Conservation (phyloP, 2,113 vertebrate species). For the Oreochromis niloticus region DNA sequence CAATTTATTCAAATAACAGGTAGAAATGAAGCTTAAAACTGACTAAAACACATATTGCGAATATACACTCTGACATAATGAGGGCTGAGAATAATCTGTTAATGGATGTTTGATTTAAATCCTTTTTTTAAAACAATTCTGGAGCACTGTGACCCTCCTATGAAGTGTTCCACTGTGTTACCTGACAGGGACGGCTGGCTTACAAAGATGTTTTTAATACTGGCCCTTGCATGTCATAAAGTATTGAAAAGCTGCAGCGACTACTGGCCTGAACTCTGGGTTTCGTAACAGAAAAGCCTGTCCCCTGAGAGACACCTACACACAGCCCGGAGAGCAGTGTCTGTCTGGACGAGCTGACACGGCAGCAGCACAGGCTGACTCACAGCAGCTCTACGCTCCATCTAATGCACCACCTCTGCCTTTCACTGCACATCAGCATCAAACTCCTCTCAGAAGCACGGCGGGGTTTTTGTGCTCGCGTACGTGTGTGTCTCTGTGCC, state of each 20-base stretch:
- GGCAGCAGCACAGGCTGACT: slow-evolving; percentile 42
- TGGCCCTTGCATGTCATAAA: slow-evolving; percentile 19
- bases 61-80: not conserved
- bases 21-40: not conserved
- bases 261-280: not conserved
- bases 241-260: slow-evolving; percentile 30
- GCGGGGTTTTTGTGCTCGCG: not conserved
- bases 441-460: slow-evolving; percentile 25
- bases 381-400: slow-evolving; percentile 35
- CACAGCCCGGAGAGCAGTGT: slow-evolving; percentile 29
- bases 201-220: not conserved
- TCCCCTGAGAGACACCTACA: slow-evolving; percentile 56
- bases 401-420: slow-evolving; percentile 57
- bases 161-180: not conserved
- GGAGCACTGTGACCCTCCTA: not conserved
- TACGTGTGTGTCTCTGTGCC: slow-evolving; percentile 6
- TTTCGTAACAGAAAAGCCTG: slow-evolving; percentile 41
- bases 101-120: slow-evolving; percentile 14
- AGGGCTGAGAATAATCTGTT: slow-evolving; percentile 22
- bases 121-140: not conserved
- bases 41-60: not conserved
- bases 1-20: not conserved
- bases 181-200: not conserved
- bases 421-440: slow-evolving; percentile 54
- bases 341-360: slow-evolving; percentile 48